Conservation (phyloP, 2,113 vertebrate genomes). For the Neofelis nebulosa region DNA sequence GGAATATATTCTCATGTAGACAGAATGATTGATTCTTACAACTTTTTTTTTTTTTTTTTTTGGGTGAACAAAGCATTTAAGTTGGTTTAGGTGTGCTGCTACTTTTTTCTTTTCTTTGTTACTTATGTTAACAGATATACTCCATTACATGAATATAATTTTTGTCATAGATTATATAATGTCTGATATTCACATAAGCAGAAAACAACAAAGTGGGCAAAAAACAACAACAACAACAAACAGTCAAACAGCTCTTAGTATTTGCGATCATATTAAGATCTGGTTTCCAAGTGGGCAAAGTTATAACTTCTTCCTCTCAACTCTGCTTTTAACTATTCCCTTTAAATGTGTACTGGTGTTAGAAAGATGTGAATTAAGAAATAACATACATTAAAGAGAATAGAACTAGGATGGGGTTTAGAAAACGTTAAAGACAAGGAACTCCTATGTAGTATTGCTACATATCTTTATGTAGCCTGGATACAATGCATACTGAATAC, state of each 20-base stretch:
- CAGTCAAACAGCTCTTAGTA: not conserved
- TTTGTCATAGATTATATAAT: not conserved
- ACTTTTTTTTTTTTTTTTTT: not conserved
- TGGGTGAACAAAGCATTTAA: not conserved
- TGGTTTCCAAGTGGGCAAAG: not conserved
- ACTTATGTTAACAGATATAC: not conserved
- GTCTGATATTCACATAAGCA: not conserved
- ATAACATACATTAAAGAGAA: not conserved
- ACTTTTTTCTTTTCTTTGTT: not conserved
- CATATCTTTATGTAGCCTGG: too few species aligned
- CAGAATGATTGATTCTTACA: not conserved
- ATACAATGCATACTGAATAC: not conserved
- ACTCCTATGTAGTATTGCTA: not conserved
- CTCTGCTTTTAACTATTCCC: not conserved
- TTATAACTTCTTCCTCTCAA: not conserved
- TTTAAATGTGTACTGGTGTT: not conserved
- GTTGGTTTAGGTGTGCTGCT: not conserved
- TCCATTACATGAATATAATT: not conserved
- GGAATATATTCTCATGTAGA: not conserved
- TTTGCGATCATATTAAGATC: not conserved
- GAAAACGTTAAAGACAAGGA: not conserved
- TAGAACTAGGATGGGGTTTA: not conserved
- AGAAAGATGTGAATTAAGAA: not conserved
- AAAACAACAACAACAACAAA: not conserved
- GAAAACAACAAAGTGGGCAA: not conserved